Percentiles rank a stretch among this genome's conserved stretches.
These are phyloP conservation scores for Stegastes partitus DNA, from an alignment of 2,113 vertebrate species.

Conservation along the genomic window DNA sequence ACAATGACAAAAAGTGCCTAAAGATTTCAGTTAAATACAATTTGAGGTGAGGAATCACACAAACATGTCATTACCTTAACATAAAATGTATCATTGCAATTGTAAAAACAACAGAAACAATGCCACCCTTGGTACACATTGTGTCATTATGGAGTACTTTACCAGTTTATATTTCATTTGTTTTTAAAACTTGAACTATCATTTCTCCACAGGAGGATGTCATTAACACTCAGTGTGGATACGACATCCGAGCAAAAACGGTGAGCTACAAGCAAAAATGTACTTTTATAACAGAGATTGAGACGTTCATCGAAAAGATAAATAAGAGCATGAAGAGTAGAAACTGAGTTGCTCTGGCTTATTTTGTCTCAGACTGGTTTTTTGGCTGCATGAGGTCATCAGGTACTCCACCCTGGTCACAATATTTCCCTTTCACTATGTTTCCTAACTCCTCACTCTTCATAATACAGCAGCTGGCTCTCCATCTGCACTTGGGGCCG, in stretches of 20 bases:
- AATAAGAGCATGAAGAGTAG: slow-evolving; percentile 2
- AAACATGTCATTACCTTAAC: no score
- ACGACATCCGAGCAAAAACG: slow-evolving; percentile 94
- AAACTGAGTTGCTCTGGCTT: background rate
- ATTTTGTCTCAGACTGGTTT: slow-evolving; percentile 22
- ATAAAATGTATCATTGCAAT: no score
- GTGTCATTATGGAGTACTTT: no score
- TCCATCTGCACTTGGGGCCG: slow-evolving; percentile 55
- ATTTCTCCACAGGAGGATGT: slow-evolving; percentile 92
- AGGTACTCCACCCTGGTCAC: slow-evolving; percentile 59
- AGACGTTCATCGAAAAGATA: slow-evolving; percentile 11
- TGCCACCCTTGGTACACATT: no score
- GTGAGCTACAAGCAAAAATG: slow-evolving; percentile 84
- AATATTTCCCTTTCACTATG: slow-evolving; percentile 56
- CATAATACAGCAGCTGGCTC: slow-evolving; percentile 69
- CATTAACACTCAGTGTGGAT: slow-evolving; percentile 99
- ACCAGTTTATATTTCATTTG: no score
- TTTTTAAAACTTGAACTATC: background rate
- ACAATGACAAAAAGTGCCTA: no score
- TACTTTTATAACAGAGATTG: background rate
- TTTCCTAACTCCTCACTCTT: slow-evolving; percentile 35
- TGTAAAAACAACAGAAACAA: no score
- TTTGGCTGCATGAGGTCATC: slow-evolving; percentile 64
- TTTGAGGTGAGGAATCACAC: no score
- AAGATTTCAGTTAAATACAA: no score